phyloP scores from a whole-genome alignment of 2,113 vertebrate species.

The Xyrauchen texanus region DNA sequence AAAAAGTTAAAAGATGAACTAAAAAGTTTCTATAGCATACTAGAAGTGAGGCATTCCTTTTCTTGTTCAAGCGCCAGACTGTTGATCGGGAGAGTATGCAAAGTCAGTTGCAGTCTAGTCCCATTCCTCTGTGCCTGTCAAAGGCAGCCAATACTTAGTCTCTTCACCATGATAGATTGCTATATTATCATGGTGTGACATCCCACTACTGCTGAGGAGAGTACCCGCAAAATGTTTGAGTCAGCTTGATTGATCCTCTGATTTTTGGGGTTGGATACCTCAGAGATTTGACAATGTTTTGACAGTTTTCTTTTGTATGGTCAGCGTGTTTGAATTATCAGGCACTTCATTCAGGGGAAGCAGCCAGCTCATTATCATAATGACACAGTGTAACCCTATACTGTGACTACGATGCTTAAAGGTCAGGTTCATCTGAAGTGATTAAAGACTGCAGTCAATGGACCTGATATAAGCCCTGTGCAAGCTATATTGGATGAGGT shows the following conservation, averaged over 20 bases:
- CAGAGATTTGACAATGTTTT: slow-evolving; percentile 72
- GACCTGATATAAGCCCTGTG: slow-evolving; percentile 47
- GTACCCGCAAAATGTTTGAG: slow-evolving; percentile 68
- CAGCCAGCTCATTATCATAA: slow-evolving; percentile 55
- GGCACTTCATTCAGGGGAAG: slow-evolving; percentile 59
- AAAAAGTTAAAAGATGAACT: neutral
- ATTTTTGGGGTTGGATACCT: slow-evolving; percentile 62
- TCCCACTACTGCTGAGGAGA: slow-evolving; percentile 59
- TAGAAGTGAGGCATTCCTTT: slow-evolving; percentile 44
- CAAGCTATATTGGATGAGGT: slow-evolving; percentile 39
- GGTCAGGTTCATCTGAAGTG: slow-evolving; percentile 67
- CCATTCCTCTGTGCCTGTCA: slow-evolving; percentile 74
- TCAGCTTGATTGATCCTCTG: slow-evolving; percentile 73
- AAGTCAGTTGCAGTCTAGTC: slow-evolving; percentile 66
- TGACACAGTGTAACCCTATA: slow-evolving; percentile 12
- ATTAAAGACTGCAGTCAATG: slow-evolving; percentile 64
- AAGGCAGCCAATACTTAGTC: slow-evolving; percentile 72
- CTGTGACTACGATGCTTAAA: slow-evolving; percentile 46
- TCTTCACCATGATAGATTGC: slow-evolving; percentile 76
- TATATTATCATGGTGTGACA: slow-evolving; percentile 76
- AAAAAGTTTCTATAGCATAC: slow-evolving; percentile 41
- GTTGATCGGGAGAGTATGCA: slow-evolving; percentile 69
- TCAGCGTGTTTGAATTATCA: slow-evolving; percentile 64
- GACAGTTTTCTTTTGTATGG: slow-evolving; percentile 74
- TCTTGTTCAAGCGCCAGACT: slow-evolving; percentile 59